A percentile compares a stretch with the other conserved stretches of the same genome.
These are phyloP conservation scores for Nomada flava DNA, from an alignment of 2,888 invertebrate genomes.

Conservation along the genomic window DNA sequence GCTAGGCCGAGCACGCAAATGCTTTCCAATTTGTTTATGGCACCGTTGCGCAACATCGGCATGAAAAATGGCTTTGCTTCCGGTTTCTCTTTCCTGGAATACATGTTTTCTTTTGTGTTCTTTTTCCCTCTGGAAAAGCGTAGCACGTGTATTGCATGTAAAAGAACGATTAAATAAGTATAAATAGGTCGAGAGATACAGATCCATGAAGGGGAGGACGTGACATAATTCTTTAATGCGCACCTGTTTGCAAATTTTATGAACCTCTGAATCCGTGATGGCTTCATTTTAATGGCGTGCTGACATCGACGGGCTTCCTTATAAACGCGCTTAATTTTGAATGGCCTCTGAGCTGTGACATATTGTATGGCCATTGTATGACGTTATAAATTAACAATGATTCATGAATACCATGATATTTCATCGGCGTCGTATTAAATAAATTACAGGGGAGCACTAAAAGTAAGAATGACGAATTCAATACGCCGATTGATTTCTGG, in stretches of 20 bases:
- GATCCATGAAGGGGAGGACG: background rate
- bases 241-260: background rate
- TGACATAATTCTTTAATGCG: background rate
- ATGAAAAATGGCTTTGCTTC: background rate
- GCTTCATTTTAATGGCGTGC: background rate
- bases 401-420: too few species aligned
- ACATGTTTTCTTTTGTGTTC: background rate
- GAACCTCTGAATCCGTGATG: background rate
- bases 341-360: background rate
- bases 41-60: constrained; percentile 12
- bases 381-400: background rate
- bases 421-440: too few species aligned
- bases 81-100: background rate
- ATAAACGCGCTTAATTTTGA: constrained; percentile 3
- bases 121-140: too few species aligned
- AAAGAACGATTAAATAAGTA: constrained; percentile 7
- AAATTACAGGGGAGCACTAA: too few species aligned
- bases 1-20: constrained; percentile 4
- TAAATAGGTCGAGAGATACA: background rate
- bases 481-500: background rate
- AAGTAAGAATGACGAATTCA: background rate
- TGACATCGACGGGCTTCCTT: constrained; percentile 3
- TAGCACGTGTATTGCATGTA: too few species aligned
- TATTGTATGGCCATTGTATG: background rate
- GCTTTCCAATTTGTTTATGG: constrained; percentile 32